These are phyloP conservation scores for Venturia canescens DNA, from an alignment of 1,140 invertebrate species.

Conservation along the genomic window DNA sequence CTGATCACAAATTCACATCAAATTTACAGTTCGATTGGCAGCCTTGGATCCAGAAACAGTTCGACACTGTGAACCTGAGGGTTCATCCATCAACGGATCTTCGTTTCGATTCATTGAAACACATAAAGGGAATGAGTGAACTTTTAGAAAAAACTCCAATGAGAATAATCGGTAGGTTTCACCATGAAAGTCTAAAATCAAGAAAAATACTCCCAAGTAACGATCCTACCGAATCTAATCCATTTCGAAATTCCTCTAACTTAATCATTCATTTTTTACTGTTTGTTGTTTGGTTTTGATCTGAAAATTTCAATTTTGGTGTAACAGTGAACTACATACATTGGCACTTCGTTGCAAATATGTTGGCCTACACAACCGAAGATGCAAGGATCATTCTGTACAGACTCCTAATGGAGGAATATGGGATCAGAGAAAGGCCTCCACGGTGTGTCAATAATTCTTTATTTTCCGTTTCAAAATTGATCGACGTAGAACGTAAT, in stretches of 20 bases:
- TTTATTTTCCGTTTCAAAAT: not conserved
- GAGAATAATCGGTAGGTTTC: slow-evolving; percentile 44
- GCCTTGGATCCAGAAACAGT: slow-evolving; percentile 7
- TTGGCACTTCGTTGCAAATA: slow-evolving; percentile 56
- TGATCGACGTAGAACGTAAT: too few relatives aligned
- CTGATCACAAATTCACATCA: not conserved
- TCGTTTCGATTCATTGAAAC: not conserved
- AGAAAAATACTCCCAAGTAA: not conserved
- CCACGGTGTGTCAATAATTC: slow-evolving; percentile 34
- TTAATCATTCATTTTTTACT: too few relatives aligned
- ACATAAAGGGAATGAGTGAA: not conserved
- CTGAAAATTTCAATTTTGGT: slow-evolving; percentile 14
- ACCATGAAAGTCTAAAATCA: not conserved
- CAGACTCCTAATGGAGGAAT: slow-evolving; percentile 25
- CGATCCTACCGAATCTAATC: too few relatives aligned
- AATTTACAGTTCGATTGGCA: slow-evolving; percentile 9
- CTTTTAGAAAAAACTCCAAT: slow-evolving; percentile 34
- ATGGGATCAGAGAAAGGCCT: slow-evolving; percentile 30
- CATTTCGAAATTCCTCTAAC: too few relatives aligned
- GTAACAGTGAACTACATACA: slow-evolving; percentile 61
- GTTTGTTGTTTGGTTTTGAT: not conserved
- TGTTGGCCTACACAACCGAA: slow-evolving; percentile 50
- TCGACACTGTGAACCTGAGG: slow-evolving; percentile 21
- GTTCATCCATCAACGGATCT: not conserved
- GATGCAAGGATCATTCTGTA: slow-evolving; percentile 47